phyloP scores from a whole-genome alignment of 2,797 vertebrate species.

The Danio jaintianensis region DNA sequence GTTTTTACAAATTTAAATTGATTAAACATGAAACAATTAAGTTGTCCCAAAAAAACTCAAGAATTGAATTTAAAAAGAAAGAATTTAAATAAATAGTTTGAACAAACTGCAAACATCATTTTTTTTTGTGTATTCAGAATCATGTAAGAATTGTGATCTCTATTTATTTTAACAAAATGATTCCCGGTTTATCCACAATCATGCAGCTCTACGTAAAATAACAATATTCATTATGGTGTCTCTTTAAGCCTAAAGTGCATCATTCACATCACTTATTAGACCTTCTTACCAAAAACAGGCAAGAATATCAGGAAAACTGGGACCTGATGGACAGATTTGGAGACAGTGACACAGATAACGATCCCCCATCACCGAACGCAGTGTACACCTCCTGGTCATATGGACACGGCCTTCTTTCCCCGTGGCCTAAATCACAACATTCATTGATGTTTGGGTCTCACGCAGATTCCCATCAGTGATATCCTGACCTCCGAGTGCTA shows the following conservation, averaged over 20 bases:
- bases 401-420: slow-evolving; percentile 15
- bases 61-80: too few relatives aligned
- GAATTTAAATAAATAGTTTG: too few relatives aligned
- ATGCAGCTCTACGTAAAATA: too few relatives aligned
- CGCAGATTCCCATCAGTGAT: slow-evolving; percentile 49
- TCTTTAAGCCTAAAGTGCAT: background rate
- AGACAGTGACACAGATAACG: slow-evolving; percentile 35
- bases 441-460: slow-evolving; percentile 33
- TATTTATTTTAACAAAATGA: too few relatives aligned
- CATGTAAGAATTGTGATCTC: too few relatives aligned
- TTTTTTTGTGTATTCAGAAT: too few relatives aligned
- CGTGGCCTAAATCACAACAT: slow-evolving; percentile 26
- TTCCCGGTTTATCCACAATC: too few relatives aligned
- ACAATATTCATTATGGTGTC: background rate
- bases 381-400: background rate
- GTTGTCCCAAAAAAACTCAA: too few relatives aligned
- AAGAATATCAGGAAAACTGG: background rate
- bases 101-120: too few relatives aligned
- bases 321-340: slow-evolving; percentile 21
- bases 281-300: slow-evolving; percentile 11
- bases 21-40: too few relatives aligned
- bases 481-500: slow-evolving; percentile 23
- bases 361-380: slow-evolving; percentile 1
- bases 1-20: too few relatives aligned
- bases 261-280: background rate